These are phyloP conservation scores for Lasioglossum marginatum DNA, from an alignment of 2,888 invertebrate genomes.

Conservation along the genomic window DNA sequence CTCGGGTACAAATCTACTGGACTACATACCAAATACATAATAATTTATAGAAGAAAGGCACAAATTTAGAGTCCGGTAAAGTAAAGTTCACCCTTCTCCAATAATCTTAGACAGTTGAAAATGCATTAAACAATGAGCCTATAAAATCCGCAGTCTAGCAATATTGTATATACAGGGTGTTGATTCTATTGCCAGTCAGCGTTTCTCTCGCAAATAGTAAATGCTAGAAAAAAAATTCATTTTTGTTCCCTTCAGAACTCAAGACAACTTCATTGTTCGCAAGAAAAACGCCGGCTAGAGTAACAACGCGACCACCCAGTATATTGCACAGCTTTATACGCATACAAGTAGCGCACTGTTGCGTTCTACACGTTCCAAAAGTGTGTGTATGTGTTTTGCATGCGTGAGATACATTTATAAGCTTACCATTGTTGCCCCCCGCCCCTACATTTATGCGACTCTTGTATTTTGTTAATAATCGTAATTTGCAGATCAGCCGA, in stretches of 20 bases:
- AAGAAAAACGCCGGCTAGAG: neutral
- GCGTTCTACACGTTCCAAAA: conserved; percentile 72
- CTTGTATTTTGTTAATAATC: conserved; percentile 42
- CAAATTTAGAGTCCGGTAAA: too few species aligned
- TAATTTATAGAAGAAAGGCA: too few species aligned
- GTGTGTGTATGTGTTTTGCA: conserved; percentile 83
- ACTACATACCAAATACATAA: too few species aligned
- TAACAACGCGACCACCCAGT: neutral
- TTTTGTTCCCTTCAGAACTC: neutral
- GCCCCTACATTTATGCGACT: conserved; percentile 46
- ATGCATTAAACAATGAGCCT: too few species aligned
- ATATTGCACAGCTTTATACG: neutral
- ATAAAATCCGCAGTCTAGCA: too few species aligned
- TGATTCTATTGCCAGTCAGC: neutral
- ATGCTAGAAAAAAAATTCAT: neutral
- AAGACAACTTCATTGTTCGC: neutral
- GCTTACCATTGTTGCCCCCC: conserved; percentile 71
- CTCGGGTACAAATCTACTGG: too few species aligned
- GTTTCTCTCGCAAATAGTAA: neutral
- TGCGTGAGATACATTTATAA: conserved; percentile 82
- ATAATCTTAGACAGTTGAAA: too few species aligned
- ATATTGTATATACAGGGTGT: neutral
- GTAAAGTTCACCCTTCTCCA: too few species aligned
- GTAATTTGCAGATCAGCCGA: conserved; percentile 57
- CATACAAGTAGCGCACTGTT: conserved; percentile 61